Base-by-base conservation (phyloP, 2,888 invertebrate species). In the Lasioglossum marginatum region DNA sequence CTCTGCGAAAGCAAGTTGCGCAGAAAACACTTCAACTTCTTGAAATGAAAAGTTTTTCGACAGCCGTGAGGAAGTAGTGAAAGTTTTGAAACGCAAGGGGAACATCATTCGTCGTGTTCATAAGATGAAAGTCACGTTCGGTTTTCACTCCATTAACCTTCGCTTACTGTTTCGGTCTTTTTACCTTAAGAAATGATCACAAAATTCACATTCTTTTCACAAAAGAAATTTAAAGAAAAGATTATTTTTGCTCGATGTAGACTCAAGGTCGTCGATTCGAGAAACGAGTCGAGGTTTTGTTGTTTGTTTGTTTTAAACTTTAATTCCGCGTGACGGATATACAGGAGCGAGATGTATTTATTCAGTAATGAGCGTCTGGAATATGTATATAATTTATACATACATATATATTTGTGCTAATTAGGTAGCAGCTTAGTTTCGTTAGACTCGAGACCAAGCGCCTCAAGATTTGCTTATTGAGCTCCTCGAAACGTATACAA, bases 381-480 rank as follows among this genome's bases (percentile, higher is more conserved):
- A 52, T 71, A 60, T 72, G 12, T 68, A 37, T 37, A n/a, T 68
- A 37, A 34, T 31, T 31, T 34, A 23, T 37, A 23, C 37, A 68
- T 34, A 23, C 10, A 68, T 31, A 16, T 68, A 19, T 52, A 19
- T 82, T 76, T 43, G 60, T 52, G 72, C 73, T 84, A 85, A 85
- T 85, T 84, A 85, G 77, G 68, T 77, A 77, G 40, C 73, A 52
- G 73, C 34, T 63, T 84, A 37, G 68, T 72, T 68, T 40, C 45
- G 68, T 68, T 57, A 73, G 68, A 31, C 72, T 74, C 19, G 34
- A 84, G 79, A 75, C 72, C 40, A 72, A 74, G 34, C 68, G 52
- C 60, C 68, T 77, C 45, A 52, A 80, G 79, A 79, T 83, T 85
- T 85, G 68, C 74, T 85, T 80, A 85, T 84, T 77, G 68, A 77